Base-by-base conservation (phyloP, 2,797 vertebrate genomes). In the Cyclura pinguis region DNA sequence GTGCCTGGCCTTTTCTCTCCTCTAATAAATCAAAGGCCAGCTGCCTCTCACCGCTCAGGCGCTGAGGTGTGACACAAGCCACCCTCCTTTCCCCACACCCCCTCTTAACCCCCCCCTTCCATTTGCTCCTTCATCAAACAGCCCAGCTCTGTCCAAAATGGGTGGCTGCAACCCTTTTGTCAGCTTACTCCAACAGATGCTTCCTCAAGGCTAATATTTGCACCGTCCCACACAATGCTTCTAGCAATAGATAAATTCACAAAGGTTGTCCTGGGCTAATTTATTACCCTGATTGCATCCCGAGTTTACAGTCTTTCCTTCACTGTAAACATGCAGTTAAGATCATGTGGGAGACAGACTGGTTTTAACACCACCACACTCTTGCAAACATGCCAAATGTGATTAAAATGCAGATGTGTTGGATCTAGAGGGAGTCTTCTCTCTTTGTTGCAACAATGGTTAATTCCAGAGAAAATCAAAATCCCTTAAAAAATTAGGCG, bases 121-220 rank as follows among this genome's bases (percentile, higher is more conserved):
- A 85, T 89, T 82, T 86, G 85, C 69, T 90, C 32, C 69, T 64
- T 74, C 24, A 7, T 35, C 74, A 76, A 38, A 87, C 18, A 77
- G 73, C 3, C 47, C 29, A 22, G 20, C 10, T 62, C 32, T 18
- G 3, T 6, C 20, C 77, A 77, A 62, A 77, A 74, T 7, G 72
- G 22, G 24, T n/a, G 82, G 8, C 64, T n/a, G 4, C 1, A 42
- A n/a, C 55, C 35, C 22, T 18, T n/a, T 64, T 84, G 32, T 35
- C 10, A 81, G 59, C 13, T 6, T n/a, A 69, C 0, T 10, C 83
- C 57, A 13, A 57, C 32, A 78, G 74, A 50, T 47, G 38, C 67
- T 42, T 18, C 59, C 32, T 67, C 32, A 4, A 59, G 55, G 50
- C 22, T 35, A 55, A n/a, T 50, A 50, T 62, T 69, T 10, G 24